phyloP scores from a whole-genome alignment of 2,888 invertebrate species.

The Cephus rjabovi region DNA sequence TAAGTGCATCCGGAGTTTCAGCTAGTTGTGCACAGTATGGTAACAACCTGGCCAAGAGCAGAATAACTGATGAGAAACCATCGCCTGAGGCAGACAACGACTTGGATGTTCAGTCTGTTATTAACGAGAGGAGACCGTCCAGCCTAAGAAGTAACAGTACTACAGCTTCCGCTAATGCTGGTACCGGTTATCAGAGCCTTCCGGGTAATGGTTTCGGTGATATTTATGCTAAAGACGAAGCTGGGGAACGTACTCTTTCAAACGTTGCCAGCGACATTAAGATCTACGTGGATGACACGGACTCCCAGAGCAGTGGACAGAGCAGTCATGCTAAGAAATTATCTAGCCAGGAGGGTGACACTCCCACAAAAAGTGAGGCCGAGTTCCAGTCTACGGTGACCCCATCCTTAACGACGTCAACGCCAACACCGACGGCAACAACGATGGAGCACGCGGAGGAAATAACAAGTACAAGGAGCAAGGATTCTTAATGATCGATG shows the following conservation, averaged over 20 bases:
- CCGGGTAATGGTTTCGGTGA: conserved; percentile 36
- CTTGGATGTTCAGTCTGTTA: conserved; percentile 61
- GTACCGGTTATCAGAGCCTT: not conserved
- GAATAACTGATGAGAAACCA: conserved; percentile 22
- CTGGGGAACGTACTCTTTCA: not conserved
- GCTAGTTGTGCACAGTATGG: conserved; percentile 10
- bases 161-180: conserved; percentile 15
- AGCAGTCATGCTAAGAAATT: conserved; percentile 15
- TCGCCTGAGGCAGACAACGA: conserved; percentile 32
- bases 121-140: conserved; percentile 62
- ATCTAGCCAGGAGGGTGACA: not conserved
- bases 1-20: conserved; percentile 2
- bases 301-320: conserved; percentile 44
- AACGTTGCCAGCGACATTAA: conserved; percentile 31
- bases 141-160: conserved; percentile 43
- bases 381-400: not conserved
- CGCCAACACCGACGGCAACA: too few relatives aligned
- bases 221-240: conserved; percentile 39
- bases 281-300: conserved; percentile 55
- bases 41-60: conserved; percentile 14
- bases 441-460: not conserved
- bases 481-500: conserved; percentile 2
- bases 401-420: not conserved
- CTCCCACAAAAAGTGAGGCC: not conserved
- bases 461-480: not conserved